Evolutionary conservation across 2,888 invertebrate genomes (phyloP).

Genomic region (Branchellion lobata): DNA sequence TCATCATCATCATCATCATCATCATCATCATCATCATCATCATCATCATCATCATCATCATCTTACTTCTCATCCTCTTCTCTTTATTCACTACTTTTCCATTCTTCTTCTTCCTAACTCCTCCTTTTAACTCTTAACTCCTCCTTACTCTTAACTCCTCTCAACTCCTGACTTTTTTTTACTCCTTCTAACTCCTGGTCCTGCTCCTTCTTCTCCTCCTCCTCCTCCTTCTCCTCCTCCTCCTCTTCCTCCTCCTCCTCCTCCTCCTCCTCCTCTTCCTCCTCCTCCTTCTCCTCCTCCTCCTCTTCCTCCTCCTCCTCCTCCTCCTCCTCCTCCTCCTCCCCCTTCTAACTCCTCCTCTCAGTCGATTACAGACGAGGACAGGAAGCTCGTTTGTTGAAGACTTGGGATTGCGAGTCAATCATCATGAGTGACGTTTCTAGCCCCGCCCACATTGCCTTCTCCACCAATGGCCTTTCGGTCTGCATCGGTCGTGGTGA

Average conservation of each 20-base stretch:
- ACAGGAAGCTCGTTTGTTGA: conserved; percentile 74
- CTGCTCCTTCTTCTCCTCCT: not conserved
- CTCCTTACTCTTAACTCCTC: too few species aligned
- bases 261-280: not conserved
- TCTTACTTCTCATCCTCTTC: not conserved
- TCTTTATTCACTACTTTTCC: not conserved
- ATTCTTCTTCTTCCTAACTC: not conserved
- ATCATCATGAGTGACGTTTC: conserved; percentile 53
- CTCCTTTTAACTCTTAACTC: too few species aligned
- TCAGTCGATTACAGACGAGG: conserved; percentile 77
- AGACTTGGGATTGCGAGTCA: conserved; percentile 66
- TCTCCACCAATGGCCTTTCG: conserved; percentile 79
- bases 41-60: conserved; percentile 17
- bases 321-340: not conserved
- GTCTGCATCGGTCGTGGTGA: conserved; percentile 72
- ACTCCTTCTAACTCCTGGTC: too few species aligned
- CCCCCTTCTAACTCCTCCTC: not conserved
- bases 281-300: not conserved
- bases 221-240: conserved; percentile 25
- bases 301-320: not conserved
- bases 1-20: conserved; percentile 38
- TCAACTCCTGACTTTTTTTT: too few species aligned
- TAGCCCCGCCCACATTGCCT: conserved; percentile 67
- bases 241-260: conserved; percentile 7
- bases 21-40: conserved; percentile 23